Percentiles rank a stretch among this genome's conserved stretches.
Conservation (phyloP, 1,140 invertebrate genomes). For the Sogatella furcifera region DNA sequence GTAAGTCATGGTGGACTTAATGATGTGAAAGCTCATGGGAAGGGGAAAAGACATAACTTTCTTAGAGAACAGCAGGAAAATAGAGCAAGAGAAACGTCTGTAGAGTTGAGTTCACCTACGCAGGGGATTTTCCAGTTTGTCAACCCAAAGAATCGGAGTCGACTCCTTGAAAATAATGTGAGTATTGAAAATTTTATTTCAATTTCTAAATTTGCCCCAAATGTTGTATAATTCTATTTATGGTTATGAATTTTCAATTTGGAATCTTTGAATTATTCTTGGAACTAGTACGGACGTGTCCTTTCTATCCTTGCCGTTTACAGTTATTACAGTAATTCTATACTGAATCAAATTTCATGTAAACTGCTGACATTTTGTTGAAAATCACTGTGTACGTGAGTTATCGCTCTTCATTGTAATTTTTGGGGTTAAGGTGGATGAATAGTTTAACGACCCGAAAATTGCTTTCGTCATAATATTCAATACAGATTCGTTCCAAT, state of each 20-base stretch:
- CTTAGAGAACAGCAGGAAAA: slow-evolving; percentile 21
- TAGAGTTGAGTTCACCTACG: slow-evolving; percentile 12
- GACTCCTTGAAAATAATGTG: not conserved
- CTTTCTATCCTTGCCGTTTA: not conserved
- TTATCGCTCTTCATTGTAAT: too few relatives aligned
- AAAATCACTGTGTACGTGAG: too few relatives aligned
- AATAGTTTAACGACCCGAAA: not conserved
- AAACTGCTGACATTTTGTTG: too few relatives aligned
- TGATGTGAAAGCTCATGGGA: slow-evolving; percentile 30
- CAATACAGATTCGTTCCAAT: not conserved
- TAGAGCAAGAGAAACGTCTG: slow-evolving; percentile 10
- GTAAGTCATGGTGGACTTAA: slow-evolving; percentile 29
- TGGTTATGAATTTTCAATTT: not conserved
- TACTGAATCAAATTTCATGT: too few relatives aligned
- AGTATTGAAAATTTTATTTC: not conserved
- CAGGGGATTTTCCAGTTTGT: slow-evolving; percentile 12
- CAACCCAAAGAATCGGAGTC: slow-evolving; percentile 6
- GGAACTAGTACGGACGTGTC: not conserved
- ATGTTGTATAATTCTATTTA: too few relatives aligned
- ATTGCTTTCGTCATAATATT: not conserved
- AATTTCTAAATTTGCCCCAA: not conserved
- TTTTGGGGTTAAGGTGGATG: not conserved
- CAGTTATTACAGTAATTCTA: too few relatives aligned
- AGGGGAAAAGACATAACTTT: slow-evolving; percentile 29
- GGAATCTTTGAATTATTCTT: not conserved